phyloP scores from a whole-genome alignment of 2,113 vertebrate genomes.

The Desmodus rotundus region DNA sequence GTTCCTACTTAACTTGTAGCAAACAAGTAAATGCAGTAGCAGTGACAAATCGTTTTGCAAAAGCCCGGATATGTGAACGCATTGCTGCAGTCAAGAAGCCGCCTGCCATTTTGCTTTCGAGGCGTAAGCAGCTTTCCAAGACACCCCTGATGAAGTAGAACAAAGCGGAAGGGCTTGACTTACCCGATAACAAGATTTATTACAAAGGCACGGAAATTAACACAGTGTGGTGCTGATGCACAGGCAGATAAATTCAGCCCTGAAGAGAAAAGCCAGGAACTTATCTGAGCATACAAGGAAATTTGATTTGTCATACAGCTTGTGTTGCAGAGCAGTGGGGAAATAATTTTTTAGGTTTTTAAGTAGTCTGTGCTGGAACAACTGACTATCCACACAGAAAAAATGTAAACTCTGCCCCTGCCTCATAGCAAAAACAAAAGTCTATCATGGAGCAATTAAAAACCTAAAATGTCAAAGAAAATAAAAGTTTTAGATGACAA shows the following conservation, averaged over 20 bases:
- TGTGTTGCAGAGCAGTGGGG: neutral
- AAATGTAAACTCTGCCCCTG: neutral
- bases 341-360: neutral
- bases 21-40: neutral
- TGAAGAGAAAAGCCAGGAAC: neutral
- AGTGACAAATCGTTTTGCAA: neutral
- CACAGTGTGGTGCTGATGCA: neutral
- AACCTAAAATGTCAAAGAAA: neutral
- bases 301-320: neutral
- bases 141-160: neutral
- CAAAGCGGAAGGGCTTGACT: neutral
- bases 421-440: neutral
- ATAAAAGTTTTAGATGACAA: neutral
- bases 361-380: neutral
- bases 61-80: neutral
- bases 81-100: neutral
- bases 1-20: neutral
- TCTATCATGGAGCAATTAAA: neutral
- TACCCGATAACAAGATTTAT: neutral
- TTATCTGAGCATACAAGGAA: neutral
- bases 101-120: neutral
- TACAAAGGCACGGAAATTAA: neutral
- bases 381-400: neutral
- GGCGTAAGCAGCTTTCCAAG: slow-evolving; percentile 15
- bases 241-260: neutral